phyloP scores from a whole-genome alignment of 2,797 vertebrate species.

The Tapera naevia region DNA sequence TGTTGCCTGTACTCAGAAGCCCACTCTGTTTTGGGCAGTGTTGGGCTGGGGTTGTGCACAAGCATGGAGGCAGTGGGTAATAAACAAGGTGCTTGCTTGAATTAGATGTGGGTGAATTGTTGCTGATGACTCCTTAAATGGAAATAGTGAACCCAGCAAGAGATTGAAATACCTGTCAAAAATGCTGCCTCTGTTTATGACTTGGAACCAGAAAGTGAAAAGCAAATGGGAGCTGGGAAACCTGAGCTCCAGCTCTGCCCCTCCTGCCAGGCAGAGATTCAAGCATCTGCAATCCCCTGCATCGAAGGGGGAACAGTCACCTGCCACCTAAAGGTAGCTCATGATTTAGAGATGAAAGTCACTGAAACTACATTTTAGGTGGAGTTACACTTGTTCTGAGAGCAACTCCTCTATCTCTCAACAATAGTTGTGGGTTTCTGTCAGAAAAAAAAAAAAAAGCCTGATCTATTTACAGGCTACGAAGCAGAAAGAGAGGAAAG shows the following conservation, averaged over 20 bases:
- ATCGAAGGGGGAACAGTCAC: background rate
- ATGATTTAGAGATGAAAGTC: constrained; percentile 1
- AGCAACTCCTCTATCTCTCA: background rate
- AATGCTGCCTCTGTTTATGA: background rate
- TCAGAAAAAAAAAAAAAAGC: background rate
- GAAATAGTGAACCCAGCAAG: background rate
- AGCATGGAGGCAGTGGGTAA: background rate
- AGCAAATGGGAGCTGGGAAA: background rate
- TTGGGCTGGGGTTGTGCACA: background rate
- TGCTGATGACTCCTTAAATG: background rate
- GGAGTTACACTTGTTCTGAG: background rate
- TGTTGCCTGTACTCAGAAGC: constrained; percentile 14
- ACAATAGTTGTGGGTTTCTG: background rate
- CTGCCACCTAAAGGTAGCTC: constrained; percentile 22
- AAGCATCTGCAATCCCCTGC: background rate
- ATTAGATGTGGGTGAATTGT: background rate
- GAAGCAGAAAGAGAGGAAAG: background rate
- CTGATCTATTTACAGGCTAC: background rate
- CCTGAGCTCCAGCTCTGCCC: background rate
- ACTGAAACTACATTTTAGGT: background rate
- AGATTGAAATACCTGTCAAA: constrained; percentile 44
- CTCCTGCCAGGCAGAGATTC: background rate
- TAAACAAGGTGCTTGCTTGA: background rate
- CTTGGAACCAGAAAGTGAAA: background rate
- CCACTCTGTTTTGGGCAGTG: background rate